These are phyloP conservation scores for Drosophila arawakana DNA, from an alignment of 1,140 invertebrate genomes.

Conservation along the genomic window DNA sequence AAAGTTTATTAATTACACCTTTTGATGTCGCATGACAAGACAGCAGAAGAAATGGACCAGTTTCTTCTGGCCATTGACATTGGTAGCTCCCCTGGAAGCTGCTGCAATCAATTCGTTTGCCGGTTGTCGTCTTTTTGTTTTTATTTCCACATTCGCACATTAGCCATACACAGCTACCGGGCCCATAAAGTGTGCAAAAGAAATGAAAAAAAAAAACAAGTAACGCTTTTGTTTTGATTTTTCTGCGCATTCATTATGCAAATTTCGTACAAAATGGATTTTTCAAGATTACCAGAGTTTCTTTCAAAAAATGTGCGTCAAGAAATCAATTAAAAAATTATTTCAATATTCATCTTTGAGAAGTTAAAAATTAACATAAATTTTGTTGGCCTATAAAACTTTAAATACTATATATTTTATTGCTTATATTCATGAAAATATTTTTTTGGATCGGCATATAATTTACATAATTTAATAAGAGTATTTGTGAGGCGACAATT, in stretches of 20 bases:
- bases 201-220: conserved; percentile 27
- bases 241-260: conserved; percentile 28
- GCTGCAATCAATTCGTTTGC: conserved; percentile 19
- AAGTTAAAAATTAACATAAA: not conserved
- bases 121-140: conserved; percentile 52
- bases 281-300: not conserved
- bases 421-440: not conserved
- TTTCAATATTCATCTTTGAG: not conserved
- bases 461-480: conserved; percentile 11
- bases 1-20: conserved; percentile 46
- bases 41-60: conserved; percentile 51
- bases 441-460: not conserved
- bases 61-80: conserved; percentile 52
- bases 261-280: not conserved
- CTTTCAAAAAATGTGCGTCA: not conserved
- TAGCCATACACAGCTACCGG: conserved; percentile 25
- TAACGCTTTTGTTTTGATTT: conserved; percentile 49
- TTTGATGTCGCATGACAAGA: conserved; percentile 36
- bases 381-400: not conserved
- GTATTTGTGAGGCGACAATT: conserved; percentile 27
- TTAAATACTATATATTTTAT: not conserved
- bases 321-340: not conserved
- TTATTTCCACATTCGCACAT: conserved; percentile 52
- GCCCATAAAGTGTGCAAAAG: conserved; percentile 16
- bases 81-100: conserved; percentile 19